Base-by-base conservation (phyloP, 2,113 vertebrate genomes). In the Cephalopterus ornatus region DNA sequence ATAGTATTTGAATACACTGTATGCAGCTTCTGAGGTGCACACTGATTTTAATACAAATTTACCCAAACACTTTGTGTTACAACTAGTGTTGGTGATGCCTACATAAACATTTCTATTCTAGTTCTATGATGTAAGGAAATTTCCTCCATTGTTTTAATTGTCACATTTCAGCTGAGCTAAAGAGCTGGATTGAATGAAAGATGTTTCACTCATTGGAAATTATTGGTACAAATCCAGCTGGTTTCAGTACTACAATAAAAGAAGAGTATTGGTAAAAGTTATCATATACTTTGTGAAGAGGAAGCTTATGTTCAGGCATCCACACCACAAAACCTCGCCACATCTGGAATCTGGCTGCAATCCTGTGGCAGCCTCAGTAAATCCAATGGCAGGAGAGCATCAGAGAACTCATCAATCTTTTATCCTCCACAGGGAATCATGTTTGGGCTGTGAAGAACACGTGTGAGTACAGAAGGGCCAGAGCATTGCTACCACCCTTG, bases 391-490 rank as follows among this genome's bases (percentile, higher is more conserved):
- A 58, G 46, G 85, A 94, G 59, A 88, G 44, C 41, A 75, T 61
- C n/a, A 77, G 39, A 80, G 33, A 46, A 16, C 4, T 39, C 67
- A 90, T 39, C 52, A 59, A 21, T 73, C 37, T 88, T 70, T 59
- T 55, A 53, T 58, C 15, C 20, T 37, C 8, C 19, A 17, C 2
- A 15, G 30, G 23, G 32, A 27, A 49, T 33, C 12, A 1, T 11
- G 22, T 80, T 49, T 68, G 41, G 17, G 11, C 18, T 67, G 37
- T 56, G 88, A 88, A 46, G 50, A 70, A 5, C 21, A 18, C 0
- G 0, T 14, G 30, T 35, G 26, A 61, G 22, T 26, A 14, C 0
- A 0, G 49, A 62, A 73, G 56, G 19, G 49, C 12, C 30, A 47
- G 24, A 84, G 28, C 5, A 7, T 23, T 3, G 0, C 68, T 73